Evolutionary conservation across 2,888 invertebrate species (phyloP).

Genomic region (Rotaria sp.): DNA sequence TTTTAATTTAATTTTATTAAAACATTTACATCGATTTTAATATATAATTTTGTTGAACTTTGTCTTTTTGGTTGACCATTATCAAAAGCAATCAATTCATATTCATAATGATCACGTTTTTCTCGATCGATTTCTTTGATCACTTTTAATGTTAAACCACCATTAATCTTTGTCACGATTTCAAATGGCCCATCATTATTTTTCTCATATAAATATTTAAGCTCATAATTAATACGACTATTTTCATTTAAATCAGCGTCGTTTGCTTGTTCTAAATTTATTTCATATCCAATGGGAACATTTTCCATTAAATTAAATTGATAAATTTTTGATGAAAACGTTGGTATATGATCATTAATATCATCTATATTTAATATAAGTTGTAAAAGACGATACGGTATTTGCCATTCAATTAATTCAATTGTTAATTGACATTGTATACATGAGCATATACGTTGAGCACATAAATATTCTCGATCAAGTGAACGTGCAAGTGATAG

Average conservation of each 20-base stretch:
- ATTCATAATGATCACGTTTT: slow-evolving; percentile 17
- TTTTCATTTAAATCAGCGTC: slow-evolving; percentile 34
- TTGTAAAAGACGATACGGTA: slow-evolving; percentile 32
- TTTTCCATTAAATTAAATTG: slow-evolving; percentile 34
- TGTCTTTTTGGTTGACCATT: slow-evolving; percentile 14
- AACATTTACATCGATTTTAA: slow-evolving; percentile 8
- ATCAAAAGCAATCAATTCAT: slow-evolving; percentile 31
- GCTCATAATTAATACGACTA: slow-evolving; percentile 28
- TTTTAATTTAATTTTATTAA: not conserved
- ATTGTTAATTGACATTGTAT: slow-evolving; percentile 33
- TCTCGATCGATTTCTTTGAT: slow-evolving; percentile 34
- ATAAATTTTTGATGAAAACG: not conserved
- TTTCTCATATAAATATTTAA: not conserved
- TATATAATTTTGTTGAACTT: slow-evolving; percentile 1
- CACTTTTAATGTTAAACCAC: slow-evolving; percentile 23
- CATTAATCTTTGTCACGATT: slow-evolving; percentile 33
- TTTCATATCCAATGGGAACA: slow-evolving; percentile 29
- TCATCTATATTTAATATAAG: slow-evolving; percentile 34
- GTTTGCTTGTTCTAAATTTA: slow-evolving; percentile 33
- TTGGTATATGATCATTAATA: slow-evolving; percentile 37
- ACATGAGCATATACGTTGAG: slow-evolving; percentile 20
- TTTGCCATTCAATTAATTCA: not conserved
- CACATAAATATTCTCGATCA: slow-evolving; percentile 37
- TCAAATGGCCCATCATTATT: slow-evolving; percentile 31
- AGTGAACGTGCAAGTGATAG: not conserved